Evolutionary conservation across 2,888 invertebrate species (phyloP).

Genomic region (Chalcosyrphus nemorum): DNA sequence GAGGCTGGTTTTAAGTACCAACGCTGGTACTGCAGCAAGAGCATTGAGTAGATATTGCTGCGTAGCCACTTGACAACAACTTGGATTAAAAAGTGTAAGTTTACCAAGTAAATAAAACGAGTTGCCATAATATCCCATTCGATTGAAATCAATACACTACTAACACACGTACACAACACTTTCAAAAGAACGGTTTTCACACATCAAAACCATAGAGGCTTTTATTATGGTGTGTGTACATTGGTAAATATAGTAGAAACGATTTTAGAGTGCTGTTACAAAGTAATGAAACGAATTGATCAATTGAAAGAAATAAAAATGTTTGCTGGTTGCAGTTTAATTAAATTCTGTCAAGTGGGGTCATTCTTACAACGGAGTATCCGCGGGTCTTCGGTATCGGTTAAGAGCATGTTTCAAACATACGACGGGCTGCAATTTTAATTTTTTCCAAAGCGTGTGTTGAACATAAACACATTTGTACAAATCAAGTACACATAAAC

Average conservation of each 20-base stretch:
- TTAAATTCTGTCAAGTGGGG: background rate
- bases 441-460: no score
- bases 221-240: background rate
- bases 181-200: background rate
- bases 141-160: no score
- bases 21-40: background rate
- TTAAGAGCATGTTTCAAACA: background rate
- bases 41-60: background rate
- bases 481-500: no score
- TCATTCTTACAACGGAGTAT: background rate
- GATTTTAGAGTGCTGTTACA: background rate
- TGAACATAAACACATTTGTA: no score
- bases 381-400: background rate
- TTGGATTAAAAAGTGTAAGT: slow-evolving; percentile 38
- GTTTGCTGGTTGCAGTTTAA: background rate
- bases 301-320: background rate
- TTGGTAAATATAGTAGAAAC: no score
- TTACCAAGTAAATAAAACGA: slow-evolving; percentile 31
- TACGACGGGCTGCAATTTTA: no score
- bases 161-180: no score
- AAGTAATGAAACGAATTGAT: background rate
- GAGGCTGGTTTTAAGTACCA: slow-evolving; percentile 11
- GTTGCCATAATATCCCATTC: slow-evolving; percentile 10
- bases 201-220: background rate
- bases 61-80: slow-evolving; percentile 12